Evolutionary conservation across 2,797 vertebrate species (phyloP), one percentile per base, ranked within the genome.

Genomic region (Thripadectes ignobilis): DNA sequence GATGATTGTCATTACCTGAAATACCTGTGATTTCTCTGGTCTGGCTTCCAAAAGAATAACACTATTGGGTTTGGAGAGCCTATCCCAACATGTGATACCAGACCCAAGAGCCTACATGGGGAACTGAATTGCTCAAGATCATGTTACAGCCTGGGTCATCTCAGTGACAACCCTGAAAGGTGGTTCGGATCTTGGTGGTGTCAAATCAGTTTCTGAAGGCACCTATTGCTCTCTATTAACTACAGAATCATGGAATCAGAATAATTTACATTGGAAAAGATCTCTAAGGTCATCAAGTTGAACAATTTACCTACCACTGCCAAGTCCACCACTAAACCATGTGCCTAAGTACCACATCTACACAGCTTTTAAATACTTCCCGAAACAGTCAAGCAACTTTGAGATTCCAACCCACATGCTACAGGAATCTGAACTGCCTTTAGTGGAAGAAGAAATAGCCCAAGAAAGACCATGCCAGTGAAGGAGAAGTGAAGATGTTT

Each of bases 391-490:
- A 91, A 77, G 21, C 15, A 36, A 2, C 2, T 82, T 76, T 83
- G 73, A 85, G 41, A 36, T 75, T 62, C 32, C 54, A 85, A 24
- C 8, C 38, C 46, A 46, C 48, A 68, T 0, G 2, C 88, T 73
- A 80, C 85, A 92, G 79, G 89, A 95, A 91, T 94, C n/a, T 21
- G 3, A 91, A 14, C 24, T 81, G 58, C 36, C 78, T 74, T 91
- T 89, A 75, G 46, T 46, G 65, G 39, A 38, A 72, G 55, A 87
- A 80, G 43, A 83, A 93, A 90, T 10, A 92, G 55, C 18, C 14
- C 16, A 48, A 51, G 61, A 49, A 88, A 10, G 54, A 76, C 10
- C 23, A 39, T 45, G 59, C 21, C 72, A 80, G 14, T 16, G 45
- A 92, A 76, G 68, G 38, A 73, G 68, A 73, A 87, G 26, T 23